A percentile compares a stretch with the other conserved stretches of the same genome.
Conservation (phyloP, 2,797 vertebrate genomes). For the Paedocypris micromegethes region DNA sequence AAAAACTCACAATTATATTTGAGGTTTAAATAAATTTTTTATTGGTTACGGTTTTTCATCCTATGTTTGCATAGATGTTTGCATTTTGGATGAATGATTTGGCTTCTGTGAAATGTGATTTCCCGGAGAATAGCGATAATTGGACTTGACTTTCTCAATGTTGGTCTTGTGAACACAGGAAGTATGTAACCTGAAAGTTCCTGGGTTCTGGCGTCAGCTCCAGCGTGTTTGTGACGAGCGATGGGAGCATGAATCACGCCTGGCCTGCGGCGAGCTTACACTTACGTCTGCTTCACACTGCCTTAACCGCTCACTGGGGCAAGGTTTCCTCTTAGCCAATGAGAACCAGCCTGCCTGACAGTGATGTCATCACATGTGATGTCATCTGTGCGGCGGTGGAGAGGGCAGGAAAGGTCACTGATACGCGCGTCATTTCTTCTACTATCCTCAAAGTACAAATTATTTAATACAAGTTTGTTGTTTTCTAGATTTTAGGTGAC, state of each 20-base stretch:
- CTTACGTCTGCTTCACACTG: slow-evolving; percentile 25
- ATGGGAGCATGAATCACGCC: slow-evolving; percentile 21
- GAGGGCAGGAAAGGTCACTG: slow-evolving; percentile 4
- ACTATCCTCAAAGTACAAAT: background rate
- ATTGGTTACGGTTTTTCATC: too few relatives aligned
- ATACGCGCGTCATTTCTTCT: background rate
- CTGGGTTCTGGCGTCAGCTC: too few relatives aligned
- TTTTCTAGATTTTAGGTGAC: background rate
- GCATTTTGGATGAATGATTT: too few relatives aligned
- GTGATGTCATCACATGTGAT: slow-evolving; percentile 29
- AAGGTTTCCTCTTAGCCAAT: slow-evolving; percentile 32
- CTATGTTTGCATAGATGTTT: too few relatives aligned
- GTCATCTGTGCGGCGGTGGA: slow-evolving; percentile 28
- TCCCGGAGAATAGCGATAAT: too few relatives aligned
- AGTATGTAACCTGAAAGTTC: too few relatives aligned
- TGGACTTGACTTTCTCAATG: too few relatives aligned
- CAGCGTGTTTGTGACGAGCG: slow-evolving; percentile 16
- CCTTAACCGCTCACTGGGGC: slow-evolving; percentile 18
- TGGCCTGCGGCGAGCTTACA: slow-evolving; percentile 24
- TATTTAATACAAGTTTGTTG: background rate
- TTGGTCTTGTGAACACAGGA: too few relatives aligned
- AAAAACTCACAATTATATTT: too few relatives aligned
- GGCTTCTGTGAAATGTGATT: too few relatives aligned
- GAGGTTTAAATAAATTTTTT: too few relatives aligned
- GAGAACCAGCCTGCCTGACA: background rate